These are phyloP conservation scores for Menidia beryllina DNA, from an alignment of 2,113 vertebrate genomes.

Conservation along the genomic window DNA sequence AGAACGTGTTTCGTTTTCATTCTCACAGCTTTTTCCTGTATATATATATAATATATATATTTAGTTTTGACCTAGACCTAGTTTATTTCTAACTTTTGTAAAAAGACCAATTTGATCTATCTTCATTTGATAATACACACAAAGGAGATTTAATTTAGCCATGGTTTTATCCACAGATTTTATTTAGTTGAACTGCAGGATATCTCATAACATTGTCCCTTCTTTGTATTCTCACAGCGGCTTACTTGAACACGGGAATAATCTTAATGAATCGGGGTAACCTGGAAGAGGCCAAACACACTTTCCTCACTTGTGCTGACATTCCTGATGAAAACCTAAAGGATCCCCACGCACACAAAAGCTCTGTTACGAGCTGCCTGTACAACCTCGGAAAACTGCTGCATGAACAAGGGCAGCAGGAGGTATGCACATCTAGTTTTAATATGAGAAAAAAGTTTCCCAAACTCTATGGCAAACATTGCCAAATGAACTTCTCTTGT, in stretches of 20 bases:
- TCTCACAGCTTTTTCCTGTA: neutral
- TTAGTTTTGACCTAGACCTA: no score
- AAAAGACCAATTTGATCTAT: no score
- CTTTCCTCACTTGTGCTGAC: conserved; percentile 95
- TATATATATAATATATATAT: no score
- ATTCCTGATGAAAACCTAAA: conserved; percentile 98
- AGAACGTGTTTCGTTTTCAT: no score
- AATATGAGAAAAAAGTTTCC: neutral
- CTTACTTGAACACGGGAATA: conserved; percentile 99
- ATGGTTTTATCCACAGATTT: no score
- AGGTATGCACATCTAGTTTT: conserved; percentile 79
- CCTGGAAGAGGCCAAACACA: conserved; percentile 91
- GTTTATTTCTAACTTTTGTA: conserved; percentile 17
- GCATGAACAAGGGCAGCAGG: conserved; percentile 95
- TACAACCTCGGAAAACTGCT: conserved; percentile 98
- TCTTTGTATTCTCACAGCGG: conserved; percentile 80
- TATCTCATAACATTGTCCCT: neutral
- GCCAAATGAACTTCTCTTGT: neutral
- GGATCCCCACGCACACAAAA: conserved; percentile 97
- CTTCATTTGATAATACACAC: no score
- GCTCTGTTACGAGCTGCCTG: conserved; percentile 98
- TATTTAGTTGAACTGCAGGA: neutral
- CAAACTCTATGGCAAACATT: neutral
- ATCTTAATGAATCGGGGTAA: conserved; percentile 97
- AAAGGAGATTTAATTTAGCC: no score